phyloP scores from a whole-genome alignment of 2,888 invertebrate genomes.

The Melinaea marsaeus region DNA sequence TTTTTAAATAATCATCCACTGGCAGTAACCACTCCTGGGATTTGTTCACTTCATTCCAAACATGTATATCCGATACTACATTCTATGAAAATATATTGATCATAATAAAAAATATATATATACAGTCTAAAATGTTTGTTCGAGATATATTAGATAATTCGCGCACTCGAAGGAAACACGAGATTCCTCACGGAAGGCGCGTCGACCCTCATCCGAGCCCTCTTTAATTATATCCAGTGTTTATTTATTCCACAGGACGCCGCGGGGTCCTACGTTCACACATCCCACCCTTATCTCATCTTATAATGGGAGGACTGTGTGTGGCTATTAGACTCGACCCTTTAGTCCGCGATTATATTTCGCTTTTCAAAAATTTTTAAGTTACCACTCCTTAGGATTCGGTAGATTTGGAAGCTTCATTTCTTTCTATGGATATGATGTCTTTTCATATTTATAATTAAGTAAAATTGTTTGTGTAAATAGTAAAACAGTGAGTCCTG shows the following conservation, averaged over 20 bases:
- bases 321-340: slow-evolving; percentile 10
- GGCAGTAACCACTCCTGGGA: too few species aligned
- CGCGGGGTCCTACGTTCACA: slow-evolving; percentile 52
- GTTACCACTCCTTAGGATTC: not conserved
- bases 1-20: too few species aligned
- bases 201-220: slow-evolving; percentile 40
- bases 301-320: slow-evolving; percentile 18
- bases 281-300: slow-evolving; percentile 50
- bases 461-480: too few species aligned
- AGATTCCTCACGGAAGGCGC: slow-evolving; percentile 26
- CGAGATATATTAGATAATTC: slow-evolving; percentile 17
- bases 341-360: slow-evolving; percentile 22
- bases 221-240: slow-evolving; percentile 67
- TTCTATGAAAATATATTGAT: too few species aligned
- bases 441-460: too few species aligned
- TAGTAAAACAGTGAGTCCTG: too few species aligned
- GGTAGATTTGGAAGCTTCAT: not conserved
- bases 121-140: too few species aligned
- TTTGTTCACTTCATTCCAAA: too few species aligned
- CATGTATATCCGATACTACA: too few species aligned
- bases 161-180: slow-evolving; percentile 7
- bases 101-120: too few species aligned
- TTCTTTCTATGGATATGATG: not conserved
- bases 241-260: slow-evolving; percentile 64
- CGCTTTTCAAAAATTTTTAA: slow-evolving; percentile 5